Conservation (phyloP, 2,797 vertebrate species). For the Perodicticus potto region DNA sequence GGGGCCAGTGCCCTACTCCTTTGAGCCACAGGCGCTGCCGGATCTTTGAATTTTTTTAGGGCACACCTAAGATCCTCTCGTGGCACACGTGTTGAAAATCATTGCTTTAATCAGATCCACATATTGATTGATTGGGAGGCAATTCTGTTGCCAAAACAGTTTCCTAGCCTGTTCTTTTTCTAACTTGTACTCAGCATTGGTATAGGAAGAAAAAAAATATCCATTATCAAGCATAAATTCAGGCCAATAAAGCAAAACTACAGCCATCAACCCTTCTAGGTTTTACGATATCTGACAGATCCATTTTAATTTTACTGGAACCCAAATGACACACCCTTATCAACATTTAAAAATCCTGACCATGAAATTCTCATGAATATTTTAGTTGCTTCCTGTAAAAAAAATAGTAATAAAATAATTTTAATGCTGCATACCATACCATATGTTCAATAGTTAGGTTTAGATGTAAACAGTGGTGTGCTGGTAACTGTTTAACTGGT, state of each 20-base stretch:
- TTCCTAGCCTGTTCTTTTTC: constrained; percentile 36
- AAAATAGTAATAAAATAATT: constrained; percentile 42
- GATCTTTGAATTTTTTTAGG: too few species aligned
- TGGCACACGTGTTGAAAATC: too few species aligned
- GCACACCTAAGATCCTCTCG: too few species aligned
- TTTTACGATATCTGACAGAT: constrained; percentile 59
- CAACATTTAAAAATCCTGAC: constrained; percentile 55
- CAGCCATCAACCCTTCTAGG: background rate
- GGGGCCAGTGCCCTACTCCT: too few species aligned
- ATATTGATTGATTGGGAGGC: background rate
- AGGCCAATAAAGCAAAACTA: constrained; percentile 9
- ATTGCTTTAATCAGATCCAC: background rate
- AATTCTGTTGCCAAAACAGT: background rate
- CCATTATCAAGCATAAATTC: constrained; percentile 42
- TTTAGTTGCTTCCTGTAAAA: constrained; percentile 49
- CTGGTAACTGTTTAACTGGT: constrained; percentile 33
- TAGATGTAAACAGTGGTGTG: background rate
- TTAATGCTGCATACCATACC: background rate
- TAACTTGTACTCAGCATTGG: background rate
- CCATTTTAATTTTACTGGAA: constrained; percentile 82
- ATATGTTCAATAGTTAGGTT: background rate
- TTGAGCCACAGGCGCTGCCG: too few species aligned
- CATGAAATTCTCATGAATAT: constrained; percentile 58
- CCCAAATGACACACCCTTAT: constrained; percentile 62
- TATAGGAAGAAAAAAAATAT: constrained; percentile 22